Evolutionary conservation across 2,113 vertebrate genomes (phyloP), one percentile per base, ranked within the genome.

Genomic region (Grallaria varia): DNA sequence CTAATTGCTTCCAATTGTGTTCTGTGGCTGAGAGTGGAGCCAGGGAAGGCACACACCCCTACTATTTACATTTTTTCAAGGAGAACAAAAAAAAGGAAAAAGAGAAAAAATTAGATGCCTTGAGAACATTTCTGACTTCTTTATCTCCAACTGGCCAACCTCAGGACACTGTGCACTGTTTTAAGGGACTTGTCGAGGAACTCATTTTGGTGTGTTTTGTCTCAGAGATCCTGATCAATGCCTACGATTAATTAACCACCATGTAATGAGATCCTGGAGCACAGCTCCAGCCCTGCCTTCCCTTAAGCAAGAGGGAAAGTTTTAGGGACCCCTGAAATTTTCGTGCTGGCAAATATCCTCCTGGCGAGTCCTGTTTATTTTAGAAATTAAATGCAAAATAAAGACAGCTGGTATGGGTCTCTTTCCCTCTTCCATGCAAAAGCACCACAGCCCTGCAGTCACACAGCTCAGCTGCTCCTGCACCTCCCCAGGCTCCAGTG

Each of bases 1-100:
- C 81, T 96, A 95, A 97, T 86, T 96, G 88, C 75, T 95, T 94
- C 95, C 92, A 96, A 10, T 9, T 63, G 49, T 4, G 0, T 37
- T 44, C 37, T 84, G 56, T 30, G 49, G 72, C 64, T 84, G 88
- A 77, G 42, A 35, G 1, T 55, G 56, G 79, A 84, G 79, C 35
- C 87, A 71, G 42, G 14, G 42, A 77, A 71, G 49, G 72, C 56
- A 77, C 35, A 77, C 14, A 12, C 35, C 15, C 22, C 42, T 71
- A 33, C 47, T 71, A 84, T 56, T 71, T 63, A 84, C 72, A 42
- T 77, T 84, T 76, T 69, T 62, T 49, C 8, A 28, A 37, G 31
- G 14, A 66, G 59, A 55, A 30, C 31, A 31, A 28, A 73, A 53
- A 72, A 74, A 42, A 19, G 49, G 60, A 23, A 35, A 63, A 56